Base-by-base conservation (phyloP, 2,888 invertebrate species). In the Lasius platythorax region DNA sequence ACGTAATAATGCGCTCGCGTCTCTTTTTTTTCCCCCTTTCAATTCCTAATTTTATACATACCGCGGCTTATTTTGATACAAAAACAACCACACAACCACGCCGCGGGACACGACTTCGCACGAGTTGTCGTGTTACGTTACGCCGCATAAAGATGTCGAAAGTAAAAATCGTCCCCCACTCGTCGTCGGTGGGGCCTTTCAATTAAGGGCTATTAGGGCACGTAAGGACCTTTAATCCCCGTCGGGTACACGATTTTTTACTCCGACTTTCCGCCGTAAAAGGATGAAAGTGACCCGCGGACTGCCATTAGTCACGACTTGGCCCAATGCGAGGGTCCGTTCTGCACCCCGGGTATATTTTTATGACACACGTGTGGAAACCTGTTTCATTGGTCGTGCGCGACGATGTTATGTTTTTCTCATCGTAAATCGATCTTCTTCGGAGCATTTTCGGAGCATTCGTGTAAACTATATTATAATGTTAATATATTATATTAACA, bases 181-280 rank as follows among this genome's bases (percentile, higher is more conserved):
- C 86, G 58, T 58, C 78, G 70, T 76, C 82, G 76, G 82, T 85
- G 87, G 88, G 86, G 87, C 85, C 89, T 92, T 93, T 92, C 93
- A 93, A 93, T 93, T 93, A 93, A 89, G 90, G 91, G 91, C 91
- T 92, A 94, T 94, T 93, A 94, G 88, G 86, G 87, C 86, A 85
- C 90, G 90, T 92, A 91, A 91, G 90, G 88, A 91, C 87, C 90
- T 91, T 91, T 89, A 89, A 93, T 92, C 89, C 89, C 87, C 85
- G 86, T 74, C 86, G 85, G 89, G 83, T 90, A 92, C 91, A 91
- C 84, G 91, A 91, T 91, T 93, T 92, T 91, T 92, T 92, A 89
- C 90, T 89, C 79, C 67, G 82, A 82, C 87, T 89, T 91, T 90
- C 87, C 89, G 88, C 89, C 89, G 86, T 89, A 90, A 87, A 91